A percentile compares a stretch with the other conserved stretches of the same genome.
These are phyloP conservation scores for Melanotaenia maccullochi DNA, from an alignment of 2,797 vertebrate species.

Conservation along the genomic window DNA sequence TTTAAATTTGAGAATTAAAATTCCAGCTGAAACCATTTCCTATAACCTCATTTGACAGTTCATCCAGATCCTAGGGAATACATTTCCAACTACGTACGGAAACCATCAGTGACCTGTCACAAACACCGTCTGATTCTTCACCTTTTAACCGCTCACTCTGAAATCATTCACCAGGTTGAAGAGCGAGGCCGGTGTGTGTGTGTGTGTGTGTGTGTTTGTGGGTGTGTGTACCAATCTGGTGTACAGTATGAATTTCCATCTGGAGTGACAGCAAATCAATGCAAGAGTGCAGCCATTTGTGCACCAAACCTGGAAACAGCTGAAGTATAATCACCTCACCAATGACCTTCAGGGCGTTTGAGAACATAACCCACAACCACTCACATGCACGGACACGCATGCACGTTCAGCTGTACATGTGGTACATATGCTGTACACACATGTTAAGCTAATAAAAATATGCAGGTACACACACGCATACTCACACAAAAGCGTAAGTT, in stretches of 20 bases:
- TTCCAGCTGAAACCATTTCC: constrained; percentile 62
- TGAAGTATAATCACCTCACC: constrained; percentile 68
- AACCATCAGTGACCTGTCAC: constrained; percentile 64
- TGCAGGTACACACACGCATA: constrained; percentile 7
- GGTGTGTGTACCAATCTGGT: constrained; percentile 51
- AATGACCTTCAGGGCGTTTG: constrained; percentile 65
- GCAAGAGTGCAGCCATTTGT: constrained; percentile 67
- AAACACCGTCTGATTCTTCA: constrained; percentile 56
- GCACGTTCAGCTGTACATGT: constrained; percentile 1
- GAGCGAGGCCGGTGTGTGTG: neutral
- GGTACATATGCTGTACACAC: constrained; percentile 26
- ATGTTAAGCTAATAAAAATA: constrained; percentile 8
- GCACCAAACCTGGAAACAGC: constrained; percentile 62
- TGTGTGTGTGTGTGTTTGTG: constrained; percentile 8
- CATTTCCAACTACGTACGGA: constrained; percentile 44
- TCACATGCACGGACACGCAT: constrained; percentile 16
- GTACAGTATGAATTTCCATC: constrained; percentile 75
- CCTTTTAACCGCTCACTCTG: constrained; percentile 55
- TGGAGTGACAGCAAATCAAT: constrained; percentile 81
- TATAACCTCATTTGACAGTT: constrained; percentile 64
- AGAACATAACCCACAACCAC: constrained; percentile 17
- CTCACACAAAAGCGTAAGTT: neutral
- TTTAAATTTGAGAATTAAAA: constrained; percentile 64
- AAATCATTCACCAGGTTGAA: constrained; percentile 52
- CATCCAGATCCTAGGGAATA: constrained; percentile 62